These are phyloP conservation scores for Crematogaster levior DNA, from an alignment of 2,888 invertebrate genomes.

Conservation along the genomic window DNA sequence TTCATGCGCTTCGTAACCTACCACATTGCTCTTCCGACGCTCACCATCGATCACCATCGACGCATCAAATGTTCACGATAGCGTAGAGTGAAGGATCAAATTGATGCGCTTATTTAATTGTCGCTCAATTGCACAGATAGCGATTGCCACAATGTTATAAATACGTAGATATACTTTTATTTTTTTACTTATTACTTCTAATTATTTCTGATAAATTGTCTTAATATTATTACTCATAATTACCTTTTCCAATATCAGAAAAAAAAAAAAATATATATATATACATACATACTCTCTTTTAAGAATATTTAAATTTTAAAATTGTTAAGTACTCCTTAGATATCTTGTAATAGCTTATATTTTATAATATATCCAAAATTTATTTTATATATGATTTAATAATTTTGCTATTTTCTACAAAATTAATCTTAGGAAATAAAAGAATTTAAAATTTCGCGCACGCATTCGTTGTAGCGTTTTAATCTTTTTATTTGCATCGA, in stretches of 20 bases:
- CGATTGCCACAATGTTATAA: neutral
- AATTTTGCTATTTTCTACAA: neutral
- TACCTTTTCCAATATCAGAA: neutral
- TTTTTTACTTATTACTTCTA: neutral
- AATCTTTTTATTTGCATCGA: slow-evolving; percentile 30
- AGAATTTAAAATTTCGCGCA: slow-evolving; percentile 8
- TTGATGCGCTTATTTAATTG: slow-evolving; percentile 9
- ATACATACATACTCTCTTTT: too few species aligned
- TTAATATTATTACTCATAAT: neutral
- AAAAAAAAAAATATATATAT: too few species aligned
- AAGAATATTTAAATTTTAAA: neutral
- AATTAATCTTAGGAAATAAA: slow-evolving; percentile 17
- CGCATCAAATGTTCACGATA: slow-evolving; percentile 22
- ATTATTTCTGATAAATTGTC: neutral
- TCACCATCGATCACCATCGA: slow-evolving; percentile 40
- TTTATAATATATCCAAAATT: too few species aligned
- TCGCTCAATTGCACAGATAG: neutral
- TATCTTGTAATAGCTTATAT: neutral
- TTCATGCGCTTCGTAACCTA: slow-evolving; percentile 32
- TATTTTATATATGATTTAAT: too few species aligned
- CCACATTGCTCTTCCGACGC: slow-evolving; percentile 32
- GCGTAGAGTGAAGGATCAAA: neutral
- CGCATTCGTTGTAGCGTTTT: neutral
- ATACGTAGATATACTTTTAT: neutral
- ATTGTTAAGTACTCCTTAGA: neutral